Base-by-base conservation (phyloP, 2,797 vertebrate species). In the Sternarchorhynchus goeldii region DNA sequence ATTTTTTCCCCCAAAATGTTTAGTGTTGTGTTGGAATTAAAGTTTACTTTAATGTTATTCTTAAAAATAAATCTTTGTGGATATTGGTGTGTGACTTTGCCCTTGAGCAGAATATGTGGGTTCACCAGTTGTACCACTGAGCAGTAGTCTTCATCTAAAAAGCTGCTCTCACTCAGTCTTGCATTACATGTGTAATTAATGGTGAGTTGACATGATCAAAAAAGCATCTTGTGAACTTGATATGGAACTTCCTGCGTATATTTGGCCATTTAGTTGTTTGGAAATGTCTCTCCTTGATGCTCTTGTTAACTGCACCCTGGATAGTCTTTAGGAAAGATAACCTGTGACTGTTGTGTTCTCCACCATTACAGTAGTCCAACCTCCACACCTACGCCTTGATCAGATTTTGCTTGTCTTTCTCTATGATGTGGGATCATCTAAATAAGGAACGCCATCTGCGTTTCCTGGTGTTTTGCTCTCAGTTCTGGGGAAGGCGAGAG, bases 141-240 rank as follows among this genome's bases (percentile, higher is more conserved):
- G 72, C 77, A 72, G 25, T 72, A 75, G 69, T 76, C 79, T 81
- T 56, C 56, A 41, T 81, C 67, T 60, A 45, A 79, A 83, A 84
- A 80, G 71, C 81, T 80, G 73, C 70, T 78, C 81, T 67, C 58
- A 55, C 68, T 82, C 80, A 80, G 84, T 79, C 77, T 84, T 81
- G 66, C 75, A 84, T 84, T 85, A 83, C 77, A 72, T 82, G 66
- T 66, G 81, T 83, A 86, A 86, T 87, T 85, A 88, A 88, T 86
- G 82, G 82, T 69, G 63, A 85, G 85, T 85, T 88, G 85, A 88
- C 84, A 84, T 87, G 85, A 86, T 87, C 84, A 86, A 82, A 77
- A 87, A 84, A 82, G 73, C 82, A 87, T 88, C 84, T 85, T 88
- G 80, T 68, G 80, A 87, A n/a, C n/a, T n/a, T 86, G 83, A 87